Conservation (phyloP, 2,797 vertebrate species). For the Muraenolepis orangiensis region DNA sequence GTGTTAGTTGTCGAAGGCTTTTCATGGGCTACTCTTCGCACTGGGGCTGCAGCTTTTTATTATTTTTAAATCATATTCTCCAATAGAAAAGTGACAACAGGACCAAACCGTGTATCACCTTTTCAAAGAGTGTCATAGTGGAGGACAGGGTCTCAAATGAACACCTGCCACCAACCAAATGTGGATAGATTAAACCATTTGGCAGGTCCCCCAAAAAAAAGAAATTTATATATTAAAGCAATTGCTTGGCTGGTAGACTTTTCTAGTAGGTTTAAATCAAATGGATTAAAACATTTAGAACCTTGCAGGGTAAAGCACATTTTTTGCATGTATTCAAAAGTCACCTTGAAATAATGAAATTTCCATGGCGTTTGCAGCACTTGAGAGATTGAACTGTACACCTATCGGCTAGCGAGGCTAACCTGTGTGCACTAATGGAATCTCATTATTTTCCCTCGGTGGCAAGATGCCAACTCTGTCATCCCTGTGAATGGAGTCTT, state of each 20-base stretch:
- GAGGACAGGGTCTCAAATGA: not conserved
- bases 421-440: slow-evolving; percentile 22
- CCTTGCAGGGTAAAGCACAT: not conserved
- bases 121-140: not conserved
- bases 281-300: too few relatives aligned
- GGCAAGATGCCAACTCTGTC: slow-evolving; percentile 13
- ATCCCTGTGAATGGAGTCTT: slow-evolving; percentile 11
- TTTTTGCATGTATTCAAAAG: not conserved
- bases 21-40: too few relatives aligned
- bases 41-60: not conserved
- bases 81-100: not conserved
- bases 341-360: slow-evolving; percentile 3
- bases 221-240: not conserved
- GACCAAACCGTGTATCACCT: not conserved
- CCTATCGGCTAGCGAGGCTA: slow-evolving; percentile 1
- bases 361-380: not conserved
- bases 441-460: slow-evolving; percentile 1
- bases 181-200: not conserved
- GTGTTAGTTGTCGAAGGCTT: too few relatives aligned
- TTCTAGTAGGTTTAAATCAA: not conserved
- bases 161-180: not conserved
- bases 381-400: slow-evolving; percentile 1
- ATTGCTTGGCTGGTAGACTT: too few relatives aligned
- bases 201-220: not conserved
- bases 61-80: not conserved